Evolutionary conservation across 2,888 invertebrate species (phyloP).

Genomic region (Xestia ashworthii): DNA sequence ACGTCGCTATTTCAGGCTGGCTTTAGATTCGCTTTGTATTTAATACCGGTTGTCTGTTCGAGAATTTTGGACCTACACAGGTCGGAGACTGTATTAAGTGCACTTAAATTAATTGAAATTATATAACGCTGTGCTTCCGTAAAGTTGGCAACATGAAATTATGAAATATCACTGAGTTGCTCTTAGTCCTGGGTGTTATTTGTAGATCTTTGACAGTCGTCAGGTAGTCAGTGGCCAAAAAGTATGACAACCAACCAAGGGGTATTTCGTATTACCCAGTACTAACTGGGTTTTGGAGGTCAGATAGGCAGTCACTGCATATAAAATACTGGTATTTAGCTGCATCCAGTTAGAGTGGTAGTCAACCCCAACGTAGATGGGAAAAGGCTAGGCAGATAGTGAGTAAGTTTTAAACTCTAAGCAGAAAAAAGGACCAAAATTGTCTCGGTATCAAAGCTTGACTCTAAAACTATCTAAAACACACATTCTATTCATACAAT

Average conservation of each 20-base stretch:
- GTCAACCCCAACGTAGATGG: too few relatives aligned
- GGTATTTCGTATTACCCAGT: too few relatives aligned
- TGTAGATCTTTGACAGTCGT: too few relatives aligned
- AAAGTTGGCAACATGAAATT: neutral
- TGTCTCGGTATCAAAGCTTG: neutral
- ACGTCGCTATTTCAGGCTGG: neutral
- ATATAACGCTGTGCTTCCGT: neutral
- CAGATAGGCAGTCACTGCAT: too few relatives aligned
- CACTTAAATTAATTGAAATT: neutral
- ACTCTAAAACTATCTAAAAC: neutral
- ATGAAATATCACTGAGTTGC: neutral
- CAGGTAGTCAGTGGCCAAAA: too few relatives aligned
- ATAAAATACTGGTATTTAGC: too few relatives aligned
- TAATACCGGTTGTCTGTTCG: neutral
- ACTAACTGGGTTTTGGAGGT: too few relatives aligned
- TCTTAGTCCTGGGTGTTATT: too few relatives aligned
- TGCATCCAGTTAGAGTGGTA: too few relatives aligned
- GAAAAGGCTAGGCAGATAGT: too few relatives aligned
- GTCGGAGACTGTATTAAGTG: neutral
- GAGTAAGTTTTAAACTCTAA: neutral
- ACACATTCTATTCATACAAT: neutral
- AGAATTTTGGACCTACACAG: neutral
- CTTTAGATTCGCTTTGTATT: slow-evolving; percentile 8
- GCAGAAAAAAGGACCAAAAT: neutral
- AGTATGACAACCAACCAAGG: too few relatives aligned